Evolutionary conservation across 2,113 vertebrate genomes (phyloP), one percentile per base, ranked within the genome.

Genomic region (Ciconia boyciana): DNA sequence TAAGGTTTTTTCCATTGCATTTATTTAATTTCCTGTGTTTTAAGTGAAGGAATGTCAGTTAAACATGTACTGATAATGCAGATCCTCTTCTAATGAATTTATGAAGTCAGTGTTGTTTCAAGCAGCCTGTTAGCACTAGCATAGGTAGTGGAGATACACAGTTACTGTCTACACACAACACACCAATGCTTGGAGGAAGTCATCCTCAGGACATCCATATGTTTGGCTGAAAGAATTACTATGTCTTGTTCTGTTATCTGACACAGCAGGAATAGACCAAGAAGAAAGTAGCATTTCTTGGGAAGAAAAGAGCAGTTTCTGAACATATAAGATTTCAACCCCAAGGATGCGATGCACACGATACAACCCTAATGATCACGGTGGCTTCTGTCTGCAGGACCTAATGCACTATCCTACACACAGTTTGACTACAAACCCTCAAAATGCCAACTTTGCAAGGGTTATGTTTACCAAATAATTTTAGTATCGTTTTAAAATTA

Each of bases 311-410:
- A 58, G 2, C 4, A 9, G 16, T 5, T 92, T 83, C 58, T 69
- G 28, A 68, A 57, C 16, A 79, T 0, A 0, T 0, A 61, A 51
- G 41, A 41, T 39, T 77, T 74, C 29, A 77, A 5, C 31, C 22
- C 10, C 41, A 75, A 55, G 43, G 16, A 32, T 14, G 7, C 13
- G 11, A 52, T 41, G 26, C 12, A 34, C 0, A 0, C 16, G 22
- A 70, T 28, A 32, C 8, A 91, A 41, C 5, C 11, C 5, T 34
- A 48, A 44, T 22, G 14, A n/a, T 36, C 58, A 58, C 8, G 18
- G 24, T 13, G 32, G 41, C 28, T 83, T 71, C 62, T 55, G 10
- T 16, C 29, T 65, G n/a, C 36, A 69, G 49, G 13, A 62, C 41
- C 13, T 34, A 74, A 81, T 19, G 24, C 13, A 36, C 22, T 26